Base-by-base conservation (phyloP, 2,797 vertebrate genomes). In the Neoniphon sammara region DNA sequence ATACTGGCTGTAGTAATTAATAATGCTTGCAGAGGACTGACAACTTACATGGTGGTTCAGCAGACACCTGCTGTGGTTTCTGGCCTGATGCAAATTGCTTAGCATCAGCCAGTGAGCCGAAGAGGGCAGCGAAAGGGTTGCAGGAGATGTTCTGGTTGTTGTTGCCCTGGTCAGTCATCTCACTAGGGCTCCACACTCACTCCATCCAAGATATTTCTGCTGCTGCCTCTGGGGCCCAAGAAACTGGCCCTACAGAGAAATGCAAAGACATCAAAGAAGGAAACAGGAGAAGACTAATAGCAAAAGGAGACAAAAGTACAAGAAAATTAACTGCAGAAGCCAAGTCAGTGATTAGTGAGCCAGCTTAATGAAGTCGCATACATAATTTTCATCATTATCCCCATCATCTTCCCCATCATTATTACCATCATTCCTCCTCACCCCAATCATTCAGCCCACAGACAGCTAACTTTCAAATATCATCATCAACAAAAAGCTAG, bases 91-190 rank as follows among this genome's bases (percentile, higher is more conserved):
- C 97, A 91, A 99, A 99, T 84, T 97, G 96, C 85, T 95, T 97
- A 89, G 98, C 98, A 91, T 98, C 98, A 72, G 97, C 97, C 64
- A 99, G 78, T 3, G 97, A 98, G 91, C 97, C 93, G 93, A 99
- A 99, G 80, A 99, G 97, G 71, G 98, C 98, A 85, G 97, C 97
- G 57, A 99, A 99, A 46, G 98, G 98, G 91, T 99, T 99, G 92
- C 95, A 92, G 84, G 97, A 98, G 93, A 99, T 97, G 93, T 95
- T 98, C 89, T 95, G 94, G 94, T 99, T 99, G 94, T 98, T 98
- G 94, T 98, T 99, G 92, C 98, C 97, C 93, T 97, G 98, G 96
- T 99, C 97, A 91, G 96, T 98, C 98, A 99, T 99, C 92, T 96
- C 97, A 95, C 85, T 92, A 85, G 90, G 92, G 90, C 92, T 87